Evolutionary conservation across 1,140 invertebrate species (phyloP).

Genomic region (Phthorimaea operculella): DNA sequence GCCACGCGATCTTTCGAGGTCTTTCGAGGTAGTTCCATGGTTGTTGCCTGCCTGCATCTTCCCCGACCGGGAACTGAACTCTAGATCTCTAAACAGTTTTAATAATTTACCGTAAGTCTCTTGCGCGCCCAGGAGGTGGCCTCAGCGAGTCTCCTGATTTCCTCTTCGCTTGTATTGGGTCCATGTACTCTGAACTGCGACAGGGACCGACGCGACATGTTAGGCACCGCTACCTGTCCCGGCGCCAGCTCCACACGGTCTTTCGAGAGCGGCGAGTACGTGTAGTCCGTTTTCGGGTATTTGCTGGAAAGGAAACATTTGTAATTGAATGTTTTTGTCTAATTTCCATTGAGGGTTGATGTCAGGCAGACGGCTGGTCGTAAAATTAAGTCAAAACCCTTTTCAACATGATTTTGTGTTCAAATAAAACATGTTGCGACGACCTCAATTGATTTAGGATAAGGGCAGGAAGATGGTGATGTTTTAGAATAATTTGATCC

Average conservation of each 20-base stretch:
- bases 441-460: no score
- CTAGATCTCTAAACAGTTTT: slow-evolving; percentile 27
- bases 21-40: no score
- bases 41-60: no score
- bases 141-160: slow-evolving; percentile 37
- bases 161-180: slow-evolving; percentile 36
- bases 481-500: no score
- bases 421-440: no score
- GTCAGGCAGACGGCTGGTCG: no score
- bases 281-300: slow-evolving; percentile 86
- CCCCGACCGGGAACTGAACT: no score
- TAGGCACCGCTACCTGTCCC: slow-evolving; percentile 81
- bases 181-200: slow-evolving; percentile 52
- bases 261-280: slow-evolving; percentile 79
- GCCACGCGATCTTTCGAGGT: slow-evolving; percentile 81
- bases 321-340: no score
- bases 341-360: no score
- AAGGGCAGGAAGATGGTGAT: no score
- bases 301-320: slow-evolving; percentile 59
- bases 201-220: slow-evolving; percentile 79
- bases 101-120: slow-evolving; percentile 33
- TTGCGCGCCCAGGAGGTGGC: slow-evolving; percentile 32
- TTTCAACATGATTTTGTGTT: no score
- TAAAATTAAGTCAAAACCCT: no score
- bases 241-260: slow-evolving; percentile 81